Evolutionary conservation across 2,113 vertebrate species (phyloP), one percentile per base, ranked within the genome.

Genomic region (Apodemus sylvaticus): DNA sequence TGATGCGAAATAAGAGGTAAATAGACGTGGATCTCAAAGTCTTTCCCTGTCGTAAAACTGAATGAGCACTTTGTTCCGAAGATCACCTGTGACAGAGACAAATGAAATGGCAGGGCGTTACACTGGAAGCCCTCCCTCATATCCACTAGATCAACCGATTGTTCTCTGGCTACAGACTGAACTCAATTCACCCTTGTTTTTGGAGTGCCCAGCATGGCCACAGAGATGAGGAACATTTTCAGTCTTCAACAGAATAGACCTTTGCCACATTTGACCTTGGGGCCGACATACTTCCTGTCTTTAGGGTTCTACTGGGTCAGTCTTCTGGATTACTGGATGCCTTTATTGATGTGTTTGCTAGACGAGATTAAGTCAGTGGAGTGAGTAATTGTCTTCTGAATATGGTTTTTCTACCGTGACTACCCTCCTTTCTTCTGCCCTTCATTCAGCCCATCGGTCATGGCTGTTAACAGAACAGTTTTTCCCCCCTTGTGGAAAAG

Each of bases 51-150:
- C 48, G 14, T 76, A 71, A 86, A 91, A 82, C 34, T 45, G 93
- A 95, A 93, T 16, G 55, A 83, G 51, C 22, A 10, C 87, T 92
- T 94, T 79, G 77, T 90, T 79, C 26, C 68, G 83, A 94, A 94
- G 94, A 71, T 93, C 55, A 74, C 82, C 45, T 2, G 16, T 31
- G 88, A 95, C 92, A 90, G 95, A 96, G 76, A 92, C 42, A 79
- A 85, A 87, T 62, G 77, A 79, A 85, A 87, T 62, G 77, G 76
- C 9, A 36, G 86, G 39, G 22, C 26, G 13, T 86, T 73, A 58
- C 13, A 85, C 31, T 36, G 78, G 85, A 89, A 29, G 64, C 42
- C 19, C 6, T 55, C 42, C 42, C 10, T 20, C 31, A 13, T 71
- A 12, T 11, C 45, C 19, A 48, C 73, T 5, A 53, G 45, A 79